phyloP scores from a whole-genome alignment of 1,140 invertebrate genomes.

The Neuroterus valhalla region DNA sequence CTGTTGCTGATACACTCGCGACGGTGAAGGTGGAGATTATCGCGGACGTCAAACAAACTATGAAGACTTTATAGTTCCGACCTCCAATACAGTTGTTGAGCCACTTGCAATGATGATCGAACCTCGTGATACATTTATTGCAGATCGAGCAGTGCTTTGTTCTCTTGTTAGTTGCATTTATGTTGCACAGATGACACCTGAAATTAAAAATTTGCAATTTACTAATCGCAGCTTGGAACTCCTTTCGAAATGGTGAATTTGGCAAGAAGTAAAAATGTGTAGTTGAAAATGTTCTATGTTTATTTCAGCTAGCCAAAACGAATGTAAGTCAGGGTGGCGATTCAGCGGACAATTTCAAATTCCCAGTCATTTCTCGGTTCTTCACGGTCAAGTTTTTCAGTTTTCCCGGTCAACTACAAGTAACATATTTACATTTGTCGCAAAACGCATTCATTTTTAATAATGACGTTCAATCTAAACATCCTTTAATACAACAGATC shows the following conservation, averaged over 20 bases:
- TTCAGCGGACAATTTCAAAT: too few species aligned
- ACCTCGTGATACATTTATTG: conserved; percentile 95
- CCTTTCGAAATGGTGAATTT: not conserved
- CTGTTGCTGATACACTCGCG: conserved; percentile 80
- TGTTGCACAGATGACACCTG: conserved; percentile 95
- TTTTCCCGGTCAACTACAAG: too few species aligned
- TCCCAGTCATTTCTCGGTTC: too few species aligned
- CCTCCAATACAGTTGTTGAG: conserved; percentile 96
- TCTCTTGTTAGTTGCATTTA: conserved; percentile 80
- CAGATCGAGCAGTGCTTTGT: conserved; percentile 97
- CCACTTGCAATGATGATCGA: conserved; percentile 99
- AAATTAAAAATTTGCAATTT: not conserved
- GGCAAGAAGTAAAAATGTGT: too few species aligned
- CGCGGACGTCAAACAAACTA: conserved; percentile 89
- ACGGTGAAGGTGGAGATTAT: conserved; percentile 84
- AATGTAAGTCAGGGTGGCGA: too few species aligned
- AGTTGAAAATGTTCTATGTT: too few species aligned
- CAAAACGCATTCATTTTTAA: too few species aligned
- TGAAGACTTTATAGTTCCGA: conserved; percentile 92
- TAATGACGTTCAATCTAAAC: too few species aligned
- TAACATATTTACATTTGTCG: too few species aligned
- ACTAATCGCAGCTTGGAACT: not conserved
- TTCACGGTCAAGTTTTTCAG: too few species aligned
- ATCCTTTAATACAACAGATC: too few species aligned
- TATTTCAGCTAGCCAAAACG: too few species aligned